Base-by-base conservation (phyloP, 2,888 invertebrate species). In the Torymus auratus region DNA sequence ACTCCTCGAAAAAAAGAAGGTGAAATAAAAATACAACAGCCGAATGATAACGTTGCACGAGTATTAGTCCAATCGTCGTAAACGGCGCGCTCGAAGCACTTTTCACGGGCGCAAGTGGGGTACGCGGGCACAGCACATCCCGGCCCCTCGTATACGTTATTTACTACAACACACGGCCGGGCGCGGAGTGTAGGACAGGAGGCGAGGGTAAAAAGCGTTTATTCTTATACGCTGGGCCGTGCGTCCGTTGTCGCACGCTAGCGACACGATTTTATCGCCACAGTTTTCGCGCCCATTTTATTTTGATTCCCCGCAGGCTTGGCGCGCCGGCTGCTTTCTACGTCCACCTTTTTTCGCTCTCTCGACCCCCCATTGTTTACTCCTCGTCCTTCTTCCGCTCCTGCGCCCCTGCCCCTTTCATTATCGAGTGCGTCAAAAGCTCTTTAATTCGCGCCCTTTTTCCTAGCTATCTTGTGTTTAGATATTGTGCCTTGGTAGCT, bases 271-370 rank as follows among this genome's bases (percentile, higher is more conserved):
- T 76, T 76, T 76, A 76, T 76, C 76, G 68, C 50, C 58, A 23
- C 53, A 68, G 68, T 69, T 76, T 76, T 68, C 76, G 68, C 76
- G 76, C 68, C 68, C 61, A 69, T 76, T 76, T 76, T 76, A 76
- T 76, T 69, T 69, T 69, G 68, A 76, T 76, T 76, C 53, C 67
- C 74, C 62, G 61, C 52, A 23, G 61, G 52, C 50, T 50, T 62
- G 62, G 23, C 62, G n/a, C 10, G 41, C 41, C 11, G 13, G 5
- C 69, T 28, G 41, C 58, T 58, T 50, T 70, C 55, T 41, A 58
- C 56, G 41, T 58, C 15, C 56, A 10, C 28, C 56, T 20, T 69
- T 28, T 69, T 20, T 70, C 5, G 2, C 17, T 67, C 17, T 67
- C 58, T 7, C 17, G 10, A 67, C 23, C 7, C n/a, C 64, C 28